Evolutionary conservation across 2,888 invertebrate species (phyloP).

Genomic region (Drosophila longiperda): DNA sequence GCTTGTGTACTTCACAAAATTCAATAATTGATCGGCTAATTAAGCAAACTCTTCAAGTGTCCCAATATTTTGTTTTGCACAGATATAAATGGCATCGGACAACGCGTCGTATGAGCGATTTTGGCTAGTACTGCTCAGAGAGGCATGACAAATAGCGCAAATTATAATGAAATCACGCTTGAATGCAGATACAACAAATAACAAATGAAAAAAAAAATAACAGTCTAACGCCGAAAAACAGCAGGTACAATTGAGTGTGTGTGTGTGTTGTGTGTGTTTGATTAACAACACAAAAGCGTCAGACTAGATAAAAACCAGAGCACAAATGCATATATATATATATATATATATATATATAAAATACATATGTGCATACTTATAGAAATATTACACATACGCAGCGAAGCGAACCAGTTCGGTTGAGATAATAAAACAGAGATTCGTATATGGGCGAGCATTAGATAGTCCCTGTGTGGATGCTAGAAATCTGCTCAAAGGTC

Average conservation of each 20-base stretch:
- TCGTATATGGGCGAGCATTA: constrained; percentile 18
- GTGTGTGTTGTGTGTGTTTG: not conserved
- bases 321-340: constrained; percentile 5
- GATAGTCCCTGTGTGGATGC: constrained; percentile 22
- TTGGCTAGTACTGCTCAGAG: constrained; percentile 3
- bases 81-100: constrained; percentile 17
- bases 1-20: not conserved
- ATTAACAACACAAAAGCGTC: constrained; percentile 27
- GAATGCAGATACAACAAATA: constrained; percentile 57
- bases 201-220: constrained; percentile 6
- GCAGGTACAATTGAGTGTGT: constrained; percentile 41
- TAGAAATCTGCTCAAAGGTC: constrained; percentile 10
- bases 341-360: not conserved
- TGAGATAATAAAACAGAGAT: constrained; percentile 54
- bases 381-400: constrained; percentile 67
- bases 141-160: constrained; percentile 67
- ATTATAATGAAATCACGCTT: constrained; percentile 66
- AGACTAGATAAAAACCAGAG: constrained; percentile 47
- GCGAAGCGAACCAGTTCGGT: constrained; percentile 67
- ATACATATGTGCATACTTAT: not conserved
- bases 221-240: constrained; percentile 23
- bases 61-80: constrained; percentile 39
- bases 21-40: constrained; percentile 40
- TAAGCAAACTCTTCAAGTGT: constrained; percentile 65
- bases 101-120: constrained; percentile 43